Conservation (phyloP, 2,888 invertebrate species). For the Plemyria rubiginata region DNA sequence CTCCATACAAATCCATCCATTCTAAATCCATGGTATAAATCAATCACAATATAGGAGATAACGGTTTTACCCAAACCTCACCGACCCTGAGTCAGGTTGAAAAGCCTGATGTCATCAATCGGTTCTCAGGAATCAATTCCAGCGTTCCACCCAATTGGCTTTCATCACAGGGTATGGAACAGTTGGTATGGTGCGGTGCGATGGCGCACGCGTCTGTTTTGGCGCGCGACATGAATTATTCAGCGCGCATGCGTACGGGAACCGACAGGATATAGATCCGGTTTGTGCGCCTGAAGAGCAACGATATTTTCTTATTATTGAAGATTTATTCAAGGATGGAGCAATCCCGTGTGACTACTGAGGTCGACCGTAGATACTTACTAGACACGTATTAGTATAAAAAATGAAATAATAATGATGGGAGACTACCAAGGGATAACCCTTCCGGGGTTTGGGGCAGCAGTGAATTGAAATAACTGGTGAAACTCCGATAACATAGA, state of each 20-base stretch:
- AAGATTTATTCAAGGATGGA: conserved; percentile 22
- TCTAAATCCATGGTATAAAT: conserved; percentile 3
- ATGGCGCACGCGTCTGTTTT: conserved; percentile 51
- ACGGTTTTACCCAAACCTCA: conserved; percentile 21
- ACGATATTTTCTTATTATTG: conserved; percentile 23
- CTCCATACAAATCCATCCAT: too few species aligned
- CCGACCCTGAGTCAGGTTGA: conserved; percentile 27
- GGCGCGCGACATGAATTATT: conserved; percentile 65
- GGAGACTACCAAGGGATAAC: background rate
- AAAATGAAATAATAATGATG: background rate
- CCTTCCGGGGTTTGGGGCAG: background rate
- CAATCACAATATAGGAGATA: conserved; percentile 9
- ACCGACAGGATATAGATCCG: conserved; percentile 78
- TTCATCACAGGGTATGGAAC: conserved; percentile 6
- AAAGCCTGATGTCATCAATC: conserved; percentile 46
- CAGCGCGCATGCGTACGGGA: conserved; percentile 57
- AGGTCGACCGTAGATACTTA: conserved; percentile 8
- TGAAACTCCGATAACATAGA: too few species aligned
- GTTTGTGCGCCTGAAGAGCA: conserved; percentile 50
- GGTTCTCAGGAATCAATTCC: conserved; percentile 51
- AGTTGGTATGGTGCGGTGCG: conserved; percentile 21
- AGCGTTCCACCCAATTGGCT: conserved; percentile 36
- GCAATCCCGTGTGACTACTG: conserved; percentile 12
- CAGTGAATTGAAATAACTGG: background rate
- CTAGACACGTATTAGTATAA: background rate